Percentiles rank a stretch among this genome's conserved stretches.
Conservation (phyloP, 2,113 vertebrate genomes). For the Dascyllus trimaculatus region DNA sequence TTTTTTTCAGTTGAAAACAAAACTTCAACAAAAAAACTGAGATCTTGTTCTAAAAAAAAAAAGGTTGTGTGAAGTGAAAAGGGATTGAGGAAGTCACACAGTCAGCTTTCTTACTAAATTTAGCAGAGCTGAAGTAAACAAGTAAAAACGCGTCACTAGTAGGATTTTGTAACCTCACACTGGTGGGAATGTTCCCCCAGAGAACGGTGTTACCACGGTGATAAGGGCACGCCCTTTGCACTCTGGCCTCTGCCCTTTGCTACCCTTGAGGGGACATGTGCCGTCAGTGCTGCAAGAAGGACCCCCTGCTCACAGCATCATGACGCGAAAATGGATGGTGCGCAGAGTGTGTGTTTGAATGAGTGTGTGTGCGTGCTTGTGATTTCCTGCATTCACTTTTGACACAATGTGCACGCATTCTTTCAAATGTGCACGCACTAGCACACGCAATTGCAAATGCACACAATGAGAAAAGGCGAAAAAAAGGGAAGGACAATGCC, state of each 20-base stretch:
- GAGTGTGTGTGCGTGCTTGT: constrained; percentile 15
- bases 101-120: not conserved
- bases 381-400: not conserved
- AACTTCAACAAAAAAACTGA: not conserved
- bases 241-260: constrained; percentile 68
- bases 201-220: constrained; percentile 70
- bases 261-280: constrained; percentile 55
- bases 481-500: constrained; percentile 54
- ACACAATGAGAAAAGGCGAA: constrained; percentile 26
- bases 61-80: not conserved
- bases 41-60: not conserved
- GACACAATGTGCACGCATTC: not conserved
- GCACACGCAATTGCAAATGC: constrained; percentile 17
- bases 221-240: constrained; percentile 75
- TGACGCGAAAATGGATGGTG: constrained; percentile 70
- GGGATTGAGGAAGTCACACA: not conserved
- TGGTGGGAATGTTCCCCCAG: constrained; percentile 69
- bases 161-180: constrained; percentile 51
- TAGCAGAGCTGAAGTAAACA: not conserved
- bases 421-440: not conserved
- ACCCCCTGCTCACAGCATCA: constrained; percentile 30
- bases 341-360: constrained; percentile 1
- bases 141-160: constrained; percentile 19
- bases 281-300: constrained; percentile 43
- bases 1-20: not conserved